phyloP scores from a whole-genome alignment of 2,797 vertebrate species.

The Microctenopoma steveboyesi region DNA sequence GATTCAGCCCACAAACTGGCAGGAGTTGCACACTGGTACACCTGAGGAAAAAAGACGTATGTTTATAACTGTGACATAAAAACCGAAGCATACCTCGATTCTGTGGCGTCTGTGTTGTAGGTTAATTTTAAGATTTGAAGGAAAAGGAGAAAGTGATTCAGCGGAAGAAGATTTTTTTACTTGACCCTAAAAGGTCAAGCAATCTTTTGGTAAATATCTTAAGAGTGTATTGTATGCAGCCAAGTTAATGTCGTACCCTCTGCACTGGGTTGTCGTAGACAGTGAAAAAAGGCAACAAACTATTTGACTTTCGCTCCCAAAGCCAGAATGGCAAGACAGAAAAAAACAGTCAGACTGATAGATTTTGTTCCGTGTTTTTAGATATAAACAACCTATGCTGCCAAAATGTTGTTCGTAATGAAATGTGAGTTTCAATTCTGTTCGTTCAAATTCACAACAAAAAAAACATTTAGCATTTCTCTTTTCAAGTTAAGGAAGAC shows the following conservation, averaged over 20 bases:
- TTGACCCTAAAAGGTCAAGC: background rate
- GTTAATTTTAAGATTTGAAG: background rate
- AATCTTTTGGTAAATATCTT: background rate
- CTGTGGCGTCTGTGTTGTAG: background rate
- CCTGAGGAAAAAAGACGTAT: background rate
- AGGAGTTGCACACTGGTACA: background rate
- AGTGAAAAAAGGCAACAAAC: background rate
- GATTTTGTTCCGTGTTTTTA: constrained; percentile 37
- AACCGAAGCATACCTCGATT: background rate
- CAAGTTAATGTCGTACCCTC: background rate
- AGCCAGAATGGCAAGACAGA: background rate
- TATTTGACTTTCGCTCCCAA: constrained; percentile 1
- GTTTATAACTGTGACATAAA: background rate
- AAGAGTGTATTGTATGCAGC: background rate
- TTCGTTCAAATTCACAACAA: background rate
- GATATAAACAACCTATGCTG: constrained; percentile 10
- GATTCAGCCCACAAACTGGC: background rate
- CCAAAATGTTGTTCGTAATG: too few relatives aligned
- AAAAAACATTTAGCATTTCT: constrained; percentile 13
- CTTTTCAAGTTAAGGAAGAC: constrained; percentile 7
- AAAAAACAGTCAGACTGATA: constrained; percentile 23
- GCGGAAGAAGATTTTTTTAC: background rate
- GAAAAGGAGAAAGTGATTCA: background rate
- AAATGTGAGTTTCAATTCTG: too few relatives aligned
- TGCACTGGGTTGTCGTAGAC: background rate